Evolutionary conservation across 2,888 invertebrate species (phyloP).

Genomic region (Slavum lentiscoides): DNA sequence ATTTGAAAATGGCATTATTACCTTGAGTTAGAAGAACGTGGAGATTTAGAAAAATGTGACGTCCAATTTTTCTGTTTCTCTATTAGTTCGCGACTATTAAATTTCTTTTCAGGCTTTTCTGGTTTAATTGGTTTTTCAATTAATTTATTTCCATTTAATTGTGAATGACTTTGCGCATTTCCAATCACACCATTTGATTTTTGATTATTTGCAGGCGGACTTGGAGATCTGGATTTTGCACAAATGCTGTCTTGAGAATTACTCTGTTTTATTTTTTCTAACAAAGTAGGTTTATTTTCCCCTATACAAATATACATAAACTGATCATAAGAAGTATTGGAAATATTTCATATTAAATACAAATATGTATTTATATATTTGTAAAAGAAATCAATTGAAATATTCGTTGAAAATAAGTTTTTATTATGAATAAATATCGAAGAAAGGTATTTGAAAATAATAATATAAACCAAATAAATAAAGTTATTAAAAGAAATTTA

Average conservation of each 20-base stretch:
- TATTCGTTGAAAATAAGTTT: background rate
- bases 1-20: constrained; percentile 13
- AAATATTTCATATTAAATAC: background rate
- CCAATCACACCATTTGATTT: constrained; percentile 42
- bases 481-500: too few species aligned
- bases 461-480: too few species aligned
- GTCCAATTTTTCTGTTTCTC: constrained; percentile 93
- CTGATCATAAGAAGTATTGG: background rate
- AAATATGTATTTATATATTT: too few species aligned
- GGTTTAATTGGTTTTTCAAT: constrained; percentile 70
- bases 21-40: constrained; percentile 60
- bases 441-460: too few species aligned
- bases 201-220: constrained; percentile 41
- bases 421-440: too few species aligned
- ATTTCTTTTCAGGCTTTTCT: constrained; percentile 81
- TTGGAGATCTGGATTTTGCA: constrained; percentile 49
- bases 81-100: constrained; percentile 81
- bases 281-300: constrained; percentile 45
- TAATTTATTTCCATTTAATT: constrained; percentile 33
- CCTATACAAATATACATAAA: constrained; percentile 11
- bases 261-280: constrained; percentile 49
- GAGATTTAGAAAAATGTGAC: constrained; percentile 82
- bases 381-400: background rate
- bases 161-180: constrained; percentile 42
- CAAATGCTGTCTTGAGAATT: constrained; percentile 51